Conservation (phyloP, 2,888 invertebrate species). For the Omphaloscelis lunosa region DNA sequence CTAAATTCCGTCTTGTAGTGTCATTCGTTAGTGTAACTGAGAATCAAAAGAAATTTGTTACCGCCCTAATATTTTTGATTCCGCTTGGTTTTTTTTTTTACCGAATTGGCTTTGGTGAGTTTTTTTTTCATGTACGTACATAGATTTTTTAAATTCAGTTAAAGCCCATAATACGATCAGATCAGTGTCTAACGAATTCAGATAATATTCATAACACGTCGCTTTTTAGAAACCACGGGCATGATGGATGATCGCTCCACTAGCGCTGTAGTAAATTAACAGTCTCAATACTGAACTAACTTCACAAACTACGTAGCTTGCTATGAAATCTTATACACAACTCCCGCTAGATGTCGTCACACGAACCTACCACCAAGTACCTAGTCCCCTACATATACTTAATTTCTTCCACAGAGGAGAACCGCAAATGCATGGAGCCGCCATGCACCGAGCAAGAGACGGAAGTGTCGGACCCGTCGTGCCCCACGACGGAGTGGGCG, state of each 20-base stretch:
- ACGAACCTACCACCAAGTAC: neutral
- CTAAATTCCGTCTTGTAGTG: neutral
- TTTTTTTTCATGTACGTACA: neutral
- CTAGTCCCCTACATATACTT: neutral
- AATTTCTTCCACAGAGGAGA: slow-evolving; percentile 91
- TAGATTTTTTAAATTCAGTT: neutral
- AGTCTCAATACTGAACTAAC: neutral
- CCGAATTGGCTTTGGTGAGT: too few relatives aligned
- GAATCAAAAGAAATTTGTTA: neutral
- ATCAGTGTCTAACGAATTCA: neutral
- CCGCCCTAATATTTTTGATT: neutral
- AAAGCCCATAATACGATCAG: neutral
- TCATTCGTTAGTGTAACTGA: neutral
- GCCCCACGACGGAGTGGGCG: slow-evolving; percentile 96
- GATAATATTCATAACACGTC: neutral
- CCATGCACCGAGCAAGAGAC: slow-evolving; percentile 90
- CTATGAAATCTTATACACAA: neutral
- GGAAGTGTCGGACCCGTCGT: slow-evolving; percentile 91
- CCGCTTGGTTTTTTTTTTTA: neutral
- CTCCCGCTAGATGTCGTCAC: slow-evolving; percentile 37
- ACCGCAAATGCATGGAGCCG: slow-evolving; percentile 94
- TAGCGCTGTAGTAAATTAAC: neutral
- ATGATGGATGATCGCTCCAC: neutral
- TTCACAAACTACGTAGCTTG: neutral
- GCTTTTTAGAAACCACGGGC: neutral